Evolutionary conservation across 2,888 invertebrate species (phyloP).

Genomic region (Oscheius myriophilus): DNA sequence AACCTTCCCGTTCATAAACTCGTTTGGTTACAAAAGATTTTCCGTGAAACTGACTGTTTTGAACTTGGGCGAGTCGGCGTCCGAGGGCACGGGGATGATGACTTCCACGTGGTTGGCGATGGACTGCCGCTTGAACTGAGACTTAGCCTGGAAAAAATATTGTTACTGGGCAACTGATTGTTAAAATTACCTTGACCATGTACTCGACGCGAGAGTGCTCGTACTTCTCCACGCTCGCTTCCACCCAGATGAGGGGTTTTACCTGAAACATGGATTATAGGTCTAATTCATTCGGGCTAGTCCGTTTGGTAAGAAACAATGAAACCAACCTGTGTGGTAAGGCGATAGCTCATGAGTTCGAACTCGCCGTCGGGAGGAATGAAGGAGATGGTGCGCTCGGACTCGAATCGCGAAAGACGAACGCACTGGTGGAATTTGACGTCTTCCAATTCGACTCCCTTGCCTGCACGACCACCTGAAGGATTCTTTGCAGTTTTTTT

Average conservation of each 20-base stretch:
- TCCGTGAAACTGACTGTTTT: constrained; percentile 49
- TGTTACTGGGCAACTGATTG: not conserved
- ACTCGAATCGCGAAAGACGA: constrained; percentile 85
- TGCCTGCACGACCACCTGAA: constrained; percentile 84
- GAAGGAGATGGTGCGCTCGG: constrained; percentile 89
- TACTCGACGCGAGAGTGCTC: constrained; percentile 96
- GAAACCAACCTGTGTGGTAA: constrained; percentile 43
- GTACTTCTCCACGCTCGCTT: constrained; percentile 95
- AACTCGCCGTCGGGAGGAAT: constrained; percentile 99
- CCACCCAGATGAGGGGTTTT: constrained; percentile 98
- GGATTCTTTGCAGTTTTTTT: constrained; percentile 74
- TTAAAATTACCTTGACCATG: constrained; percentile 84
- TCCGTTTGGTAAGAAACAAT: not conserved
- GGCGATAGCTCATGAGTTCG: constrained; percentile 81
- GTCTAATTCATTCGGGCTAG: too few species aligned
- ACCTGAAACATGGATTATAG: constrained; percentile 73
- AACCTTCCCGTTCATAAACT: too few species aligned
- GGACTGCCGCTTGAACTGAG: constrained; percentile 94
- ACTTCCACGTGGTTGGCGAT: constrained; percentile 99
- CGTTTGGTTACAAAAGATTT: too few species aligned
- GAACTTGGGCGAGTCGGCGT: constrained; percentile 97
- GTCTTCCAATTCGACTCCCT: constrained; percentile 96
- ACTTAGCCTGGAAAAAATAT: constrained; percentile 80
- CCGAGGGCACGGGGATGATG: constrained; percentile 90
- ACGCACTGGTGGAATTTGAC: constrained; percentile 99